Base-by-base conservation (phyloP, 2,888 invertebrate species). In the Teleogryllus oceanicus region DNA sequence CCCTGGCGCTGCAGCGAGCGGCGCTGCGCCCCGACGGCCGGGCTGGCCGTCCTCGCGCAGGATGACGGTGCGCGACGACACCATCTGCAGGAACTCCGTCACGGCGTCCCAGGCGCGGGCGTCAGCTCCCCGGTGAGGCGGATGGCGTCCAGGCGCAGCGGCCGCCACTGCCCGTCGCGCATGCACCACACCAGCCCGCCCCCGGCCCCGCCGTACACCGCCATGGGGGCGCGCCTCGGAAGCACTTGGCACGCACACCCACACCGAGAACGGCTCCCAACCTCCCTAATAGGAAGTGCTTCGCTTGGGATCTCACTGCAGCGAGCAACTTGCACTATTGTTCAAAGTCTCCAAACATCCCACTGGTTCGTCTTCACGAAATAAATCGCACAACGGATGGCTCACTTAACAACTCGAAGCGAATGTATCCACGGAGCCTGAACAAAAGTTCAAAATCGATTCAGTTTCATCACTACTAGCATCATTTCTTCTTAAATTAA, bases 141-240 rank as follows among this genome's bases (percentile, higher is more conserved):
- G 83, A 92, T 91, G 84, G 92, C 91, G 81, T 91, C 91, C 83
- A 92, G 88, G 86, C 92, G 91, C 83, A 92, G 89, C 83, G 92
- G 92, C 86, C 91, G 90, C 81, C 82, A 81, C 75, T 80, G 81
- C 2, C 82, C 83, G 16, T 82, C 81, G 49, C 80, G 79, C 24
- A 77, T 74, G 24, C 79, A 80, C 81, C 82, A 81, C 51, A 80
- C 80, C 49, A 81, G n/a, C n/a, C 62, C 62, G 8, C 62, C 62
- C 62, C 62, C 62, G n/a, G 11, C 79, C 16, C 79, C 79, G 13
- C 81, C 81, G 62, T 77, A 75, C 76, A 78, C 79, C n/a, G 75
- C 80, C 80, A 80, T 77, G 62, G 62, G 62, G 62, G 0, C 62
- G 62, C 13, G 1, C 16, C 4, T 62, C 16, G 16, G 12, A 62